Conservation (phyloP, 2,113 vertebrate genomes). For the Nibea coibor region DNA sequence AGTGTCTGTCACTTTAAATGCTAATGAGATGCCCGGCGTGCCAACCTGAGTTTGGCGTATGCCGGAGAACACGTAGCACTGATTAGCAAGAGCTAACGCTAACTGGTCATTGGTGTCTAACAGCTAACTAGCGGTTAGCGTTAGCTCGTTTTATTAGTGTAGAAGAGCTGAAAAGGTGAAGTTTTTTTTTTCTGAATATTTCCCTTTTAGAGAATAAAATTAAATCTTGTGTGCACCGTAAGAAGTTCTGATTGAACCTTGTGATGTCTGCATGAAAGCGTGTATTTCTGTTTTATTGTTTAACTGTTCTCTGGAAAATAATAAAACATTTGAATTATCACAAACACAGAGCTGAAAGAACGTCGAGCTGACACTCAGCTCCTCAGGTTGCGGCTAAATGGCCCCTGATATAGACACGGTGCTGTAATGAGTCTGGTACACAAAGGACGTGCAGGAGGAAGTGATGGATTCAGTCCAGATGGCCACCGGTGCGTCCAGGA, state of each 20-base stretch:
- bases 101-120: no score
- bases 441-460: slow-evolving; percentile 44
- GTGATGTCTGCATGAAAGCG: neutral
- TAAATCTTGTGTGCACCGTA: no score
- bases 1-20: no score
- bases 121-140: no score
- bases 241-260: neutral
- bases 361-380: neutral
- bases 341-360: slow-evolving; percentile 3
- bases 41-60: no score
- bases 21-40: no score
- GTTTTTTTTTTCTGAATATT: no score
- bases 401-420: neutral
- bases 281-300: neutral
- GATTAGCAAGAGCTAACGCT: no score
- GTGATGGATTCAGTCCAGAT: slow-evolving; percentile 76
- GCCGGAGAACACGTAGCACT: no score
- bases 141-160: no score
- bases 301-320: neutral
- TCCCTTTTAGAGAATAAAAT: no score
- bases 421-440: slow-evolving; percentile 50
- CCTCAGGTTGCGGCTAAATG: neutral
- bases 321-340: neutral
- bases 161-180: no score
- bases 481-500: slow-evolving; percentile 51